Evolutionary conservation across 1,140 invertebrate species (phyloP).

Genomic region (Micrasema longulum): DNA sequence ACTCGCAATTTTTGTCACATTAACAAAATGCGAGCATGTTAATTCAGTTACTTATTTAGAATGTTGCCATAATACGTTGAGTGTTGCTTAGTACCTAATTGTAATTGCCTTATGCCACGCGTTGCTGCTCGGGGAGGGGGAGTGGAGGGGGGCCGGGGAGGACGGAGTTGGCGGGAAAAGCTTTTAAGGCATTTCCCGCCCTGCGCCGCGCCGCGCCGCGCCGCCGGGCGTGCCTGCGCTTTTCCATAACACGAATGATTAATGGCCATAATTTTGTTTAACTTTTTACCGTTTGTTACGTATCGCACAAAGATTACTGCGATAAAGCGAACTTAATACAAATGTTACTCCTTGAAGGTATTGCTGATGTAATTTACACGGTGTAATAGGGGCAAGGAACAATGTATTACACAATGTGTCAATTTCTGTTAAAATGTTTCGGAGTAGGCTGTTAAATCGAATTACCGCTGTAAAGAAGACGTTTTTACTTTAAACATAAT

Average conservation of each 20-base stretch:
- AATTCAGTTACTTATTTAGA: constrained; percentile 47
- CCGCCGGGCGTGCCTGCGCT: constrained; percentile 13
- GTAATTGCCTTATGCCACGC: constrained; percentile 47
- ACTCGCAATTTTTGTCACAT: constrained; percentile 18
- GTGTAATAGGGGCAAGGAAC: neutral
- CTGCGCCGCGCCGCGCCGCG: neutral
- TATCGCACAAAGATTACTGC: constrained; percentile 1
- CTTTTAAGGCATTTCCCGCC: constrained; percentile 45
- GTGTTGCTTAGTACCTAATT: constrained; percentile 51
- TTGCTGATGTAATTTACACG: neutral
- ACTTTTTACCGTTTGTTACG: constrained; percentile 40
- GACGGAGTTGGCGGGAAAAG: constrained; percentile 37
- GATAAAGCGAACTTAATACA: constrained; percentile 6
- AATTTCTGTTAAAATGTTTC: too few relatives aligned
- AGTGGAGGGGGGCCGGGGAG: neutral
- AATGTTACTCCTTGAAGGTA: neutral
- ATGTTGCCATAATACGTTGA: constrained; percentile 48
- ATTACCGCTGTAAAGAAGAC: neutral
- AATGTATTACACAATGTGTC: too few relatives aligned
- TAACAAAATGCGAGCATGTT: constrained; percentile 37
- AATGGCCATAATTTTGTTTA: constrained; percentile 49
- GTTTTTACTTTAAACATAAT: neutral
- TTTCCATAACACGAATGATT: constrained; percentile 44
- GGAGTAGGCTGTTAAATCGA: too few relatives aligned
- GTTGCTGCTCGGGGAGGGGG: neutral